Percentiles rank a stretch among this genome's conserved stretches.
Evolutionary conservation across 2,888 invertebrate species (phyloP).

Genomic region (Neocrepidodera transversa): DNA sequence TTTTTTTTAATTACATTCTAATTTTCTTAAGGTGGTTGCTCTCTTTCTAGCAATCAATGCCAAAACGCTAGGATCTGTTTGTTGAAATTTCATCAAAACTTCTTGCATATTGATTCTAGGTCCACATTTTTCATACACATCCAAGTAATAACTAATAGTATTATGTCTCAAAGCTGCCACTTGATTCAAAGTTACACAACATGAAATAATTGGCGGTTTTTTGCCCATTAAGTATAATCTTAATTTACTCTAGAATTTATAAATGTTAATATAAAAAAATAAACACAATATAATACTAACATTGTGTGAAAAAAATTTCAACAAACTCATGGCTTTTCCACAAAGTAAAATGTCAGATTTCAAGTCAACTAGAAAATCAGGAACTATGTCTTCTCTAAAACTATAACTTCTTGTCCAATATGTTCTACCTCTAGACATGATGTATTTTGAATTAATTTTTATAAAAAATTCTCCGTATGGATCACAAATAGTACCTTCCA

Average conservation of each 20-base stretch:
- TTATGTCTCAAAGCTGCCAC: slow-evolving; percentile 49
- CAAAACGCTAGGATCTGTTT: slow-evolving; percentile 48
- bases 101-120: slow-evolving; percentile 50
- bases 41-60: slow-evolving; percentile 54
- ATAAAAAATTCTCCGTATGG: slow-evolving; percentile 86
- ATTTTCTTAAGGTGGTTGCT: slow-evolving; percentile 51
- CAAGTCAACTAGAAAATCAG: slow-evolving; percentile 71
- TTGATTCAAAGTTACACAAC: slow-evolving; percentile 55
- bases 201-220: slow-evolving; percentile 53
- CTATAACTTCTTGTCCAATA: slow-evolving; percentile 74
- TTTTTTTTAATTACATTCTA: slow-evolving; percentile 53
- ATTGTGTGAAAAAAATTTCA: slow-evolving; percentile 74
- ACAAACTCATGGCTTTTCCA: slow-evolving; percentile 75
- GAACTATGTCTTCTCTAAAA: slow-evolving; percentile 65
- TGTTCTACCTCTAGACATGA: slow-evolving; percentile 68
- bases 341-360: slow-evolving; percentile 74
- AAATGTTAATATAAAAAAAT: not conserved
- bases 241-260: slow-evolving; percentile 52
- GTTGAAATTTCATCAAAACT: slow-evolving; percentile 43
- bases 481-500: slow-evolving; percentile 84
- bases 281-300: slow-evolving; percentile 58
- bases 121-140: slow-evolving; percentile 53
- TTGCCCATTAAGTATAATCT: slow-evolving; percentile 53
- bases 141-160: slow-evolving; percentile 53
- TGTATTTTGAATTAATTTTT: slow-evolving; percentile 70